phyloP scores from a whole-genome alignment of 2,888 invertebrate species.

The Caenorhabditis uteleia region DNA sequence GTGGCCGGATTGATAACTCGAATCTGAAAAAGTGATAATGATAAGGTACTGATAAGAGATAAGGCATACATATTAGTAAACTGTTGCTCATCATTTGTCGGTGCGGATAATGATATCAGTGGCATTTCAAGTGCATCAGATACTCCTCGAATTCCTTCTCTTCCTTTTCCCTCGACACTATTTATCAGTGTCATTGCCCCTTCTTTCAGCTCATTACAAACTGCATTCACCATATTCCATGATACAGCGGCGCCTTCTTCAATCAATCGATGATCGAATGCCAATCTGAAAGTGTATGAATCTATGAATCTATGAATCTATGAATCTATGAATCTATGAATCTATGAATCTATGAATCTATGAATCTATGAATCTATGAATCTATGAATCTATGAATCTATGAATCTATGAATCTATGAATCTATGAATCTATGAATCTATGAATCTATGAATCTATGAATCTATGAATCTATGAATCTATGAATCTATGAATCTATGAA shows the following conservation, averaged over 20 bases:
- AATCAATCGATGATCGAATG: slow-evolving; percentile 48
- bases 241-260: slow-evolving; percentile 48
- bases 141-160: slow-evolving; percentile 49
- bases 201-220: slow-evolving; percentile 64
- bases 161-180: slow-evolving; percentile 55
- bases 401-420: no score
- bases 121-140: slow-evolving; percentile 56
- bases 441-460: no score
- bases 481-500: no score
- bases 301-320: slow-evolving; percentile 49
- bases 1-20: slow-evolving; percentile 82
- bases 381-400: no score
- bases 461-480: no score
- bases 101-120: slow-evolving; percentile 37
- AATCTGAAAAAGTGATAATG: slow-evolving; percentile 49
- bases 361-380: no score
- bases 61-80: slow-evolving; percentile 28
- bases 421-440: no score
- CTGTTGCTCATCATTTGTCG: slow-evolving; percentile 28
- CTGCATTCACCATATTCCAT: slow-evolving; percentile 56
- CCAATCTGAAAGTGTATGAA: slow-evolving; percentile 53
- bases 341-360: no score
- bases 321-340: no score
- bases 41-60: neutral
- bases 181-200: slow-evolving; percentile 67